A percentile compares a stretch with the other conserved stretches of the same genome.
phyloP scores from a whole-genome alignment of 2,888 invertebrate species.

The Seira ritae region DNA sequence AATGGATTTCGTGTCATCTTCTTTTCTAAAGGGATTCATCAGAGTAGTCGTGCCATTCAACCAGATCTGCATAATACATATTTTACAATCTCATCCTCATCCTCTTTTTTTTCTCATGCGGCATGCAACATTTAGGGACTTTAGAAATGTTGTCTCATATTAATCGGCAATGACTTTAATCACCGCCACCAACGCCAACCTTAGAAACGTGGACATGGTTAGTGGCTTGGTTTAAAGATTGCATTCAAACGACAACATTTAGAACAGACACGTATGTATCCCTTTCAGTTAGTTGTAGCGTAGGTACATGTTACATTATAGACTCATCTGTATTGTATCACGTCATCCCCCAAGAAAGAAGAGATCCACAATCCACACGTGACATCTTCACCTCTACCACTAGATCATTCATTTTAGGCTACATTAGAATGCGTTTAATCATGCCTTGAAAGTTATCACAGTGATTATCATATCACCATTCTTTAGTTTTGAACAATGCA shows the following conservation, averaged over 20 bases:
- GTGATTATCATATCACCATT: constrained; percentile 7
- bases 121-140: no score
- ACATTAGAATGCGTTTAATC: constrained; percentile 2
- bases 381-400: neutral
- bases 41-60: neutral
- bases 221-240: neutral
- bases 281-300: no score
- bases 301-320: no score
- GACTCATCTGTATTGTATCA: no score
- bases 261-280: no score
- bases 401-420: neutral
- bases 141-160: neutral
- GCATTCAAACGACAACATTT: no score
- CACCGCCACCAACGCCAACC: no score
- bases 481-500: neutral
- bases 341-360: no score
- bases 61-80: neutral
- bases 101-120: neutral
- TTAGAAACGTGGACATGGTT: constrained; percentile 4
- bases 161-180: neutral
- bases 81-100: neutral
- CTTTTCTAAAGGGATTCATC: neutral
- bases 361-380: no score
- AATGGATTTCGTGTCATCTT: neutral
- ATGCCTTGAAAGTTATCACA: constrained; percentile 8